Evolutionary conservation across 2,888 invertebrate genomes (phyloP).

Genomic region (Flexamia atlantica): DNA sequence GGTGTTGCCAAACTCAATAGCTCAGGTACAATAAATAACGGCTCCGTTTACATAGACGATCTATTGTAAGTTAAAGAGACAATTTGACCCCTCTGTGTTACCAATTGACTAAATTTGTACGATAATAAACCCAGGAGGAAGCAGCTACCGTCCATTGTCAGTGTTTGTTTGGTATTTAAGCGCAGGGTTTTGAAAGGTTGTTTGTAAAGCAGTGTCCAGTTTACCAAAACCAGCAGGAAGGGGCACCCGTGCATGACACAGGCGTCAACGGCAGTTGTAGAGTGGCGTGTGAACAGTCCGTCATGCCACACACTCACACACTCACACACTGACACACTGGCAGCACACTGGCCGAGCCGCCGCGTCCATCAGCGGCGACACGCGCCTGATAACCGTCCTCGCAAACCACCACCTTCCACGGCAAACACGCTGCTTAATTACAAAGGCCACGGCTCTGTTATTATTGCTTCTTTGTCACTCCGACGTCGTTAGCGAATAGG

Average conservation of each 20-base stretch:
- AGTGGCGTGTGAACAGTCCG: slow-evolving; percentile 32
- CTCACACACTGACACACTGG: neutral
- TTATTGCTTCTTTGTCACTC: slow-evolving; percentile 48
- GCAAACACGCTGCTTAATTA: slow-evolving; percentile 39
- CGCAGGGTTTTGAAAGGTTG: neutral
- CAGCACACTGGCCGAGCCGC: neutral
- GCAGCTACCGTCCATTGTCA: slow-evolving; percentile 2
- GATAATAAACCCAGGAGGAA: too few species aligned
- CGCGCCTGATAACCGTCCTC: slow-evolving; percentile 44
- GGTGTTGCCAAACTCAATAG: too few species aligned
- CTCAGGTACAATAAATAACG: too few species aligned
- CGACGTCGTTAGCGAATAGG: slow-evolving; percentile 54
- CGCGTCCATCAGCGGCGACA: neutral
- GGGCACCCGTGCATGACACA: slow-evolving; percentile 38
- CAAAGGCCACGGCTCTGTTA: slow-evolving; percentile 4
- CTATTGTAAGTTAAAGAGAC: too few species aligned
- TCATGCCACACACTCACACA: slow-evolving; percentile 19
- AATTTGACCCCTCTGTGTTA: too few species aligned
- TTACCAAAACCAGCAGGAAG: slow-evolving; percentile 46
- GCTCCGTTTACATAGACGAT: too few species aligned
- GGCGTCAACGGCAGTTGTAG: slow-evolving; percentile 29
- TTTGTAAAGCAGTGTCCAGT: slow-evolving; percentile 11
- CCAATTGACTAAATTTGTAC: too few species aligned
- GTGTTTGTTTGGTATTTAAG: slow-evolving; percentile 13
- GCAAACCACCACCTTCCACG: slow-evolving; percentile 34